A percentile compares a stretch with the other conserved stretches of the same genome.
Conservation (phyloP, 2,888 invertebrate genomes). For the Folsomia manolachei region DNA sequence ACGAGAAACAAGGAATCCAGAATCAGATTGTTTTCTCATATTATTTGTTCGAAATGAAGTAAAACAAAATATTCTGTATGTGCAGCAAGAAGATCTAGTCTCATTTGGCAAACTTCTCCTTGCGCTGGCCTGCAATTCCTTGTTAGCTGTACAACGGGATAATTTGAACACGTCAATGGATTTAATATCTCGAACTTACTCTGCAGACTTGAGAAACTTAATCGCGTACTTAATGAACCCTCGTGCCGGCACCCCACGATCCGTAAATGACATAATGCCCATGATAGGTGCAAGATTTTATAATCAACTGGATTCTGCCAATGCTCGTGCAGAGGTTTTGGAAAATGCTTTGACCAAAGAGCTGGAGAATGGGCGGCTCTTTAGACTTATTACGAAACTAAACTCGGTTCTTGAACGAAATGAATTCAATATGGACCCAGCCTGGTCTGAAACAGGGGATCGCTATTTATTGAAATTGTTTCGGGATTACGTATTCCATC, state of each 20-base stretch:
- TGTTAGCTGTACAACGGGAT: constrained; percentile 80
- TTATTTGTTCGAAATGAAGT: neutral
- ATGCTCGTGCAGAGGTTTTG: constrained; percentile 80
- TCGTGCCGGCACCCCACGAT: constrained; percentile 57
- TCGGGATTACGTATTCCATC: constrained; percentile 95
- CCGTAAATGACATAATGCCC: constrained; percentile 95
- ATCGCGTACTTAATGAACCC: constrained; percentile 66
- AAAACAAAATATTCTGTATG: constrained; percentile 32
- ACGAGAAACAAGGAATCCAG: no score
- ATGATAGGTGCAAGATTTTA: constrained; percentile 98
- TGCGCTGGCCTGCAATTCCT: constrained; percentile 87
- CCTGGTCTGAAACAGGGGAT: constrained; percentile 98
- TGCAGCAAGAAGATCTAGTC: constrained; percentile 84
- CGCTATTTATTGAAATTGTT: constrained; percentile 97
- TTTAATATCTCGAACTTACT: constrained; percentile 83
- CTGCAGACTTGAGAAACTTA: constrained; percentile 88
- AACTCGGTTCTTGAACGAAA: constrained; percentile 93
- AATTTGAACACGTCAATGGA: constrained; percentile 85
- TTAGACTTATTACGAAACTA: constrained; percentile 85
- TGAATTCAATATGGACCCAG: constrained; percentile 85
- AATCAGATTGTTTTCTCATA: neutral
- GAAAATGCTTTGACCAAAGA: constrained; percentile 90
- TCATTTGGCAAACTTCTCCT: constrained; percentile 86
- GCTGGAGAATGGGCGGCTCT: constrained; percentile 89
- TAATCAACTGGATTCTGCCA: constrained; percentile 86